phyloP scores from a whole-genome alignment of 2,113 vertebrate species.

The Cyrtonyx montezumae region DNA sequence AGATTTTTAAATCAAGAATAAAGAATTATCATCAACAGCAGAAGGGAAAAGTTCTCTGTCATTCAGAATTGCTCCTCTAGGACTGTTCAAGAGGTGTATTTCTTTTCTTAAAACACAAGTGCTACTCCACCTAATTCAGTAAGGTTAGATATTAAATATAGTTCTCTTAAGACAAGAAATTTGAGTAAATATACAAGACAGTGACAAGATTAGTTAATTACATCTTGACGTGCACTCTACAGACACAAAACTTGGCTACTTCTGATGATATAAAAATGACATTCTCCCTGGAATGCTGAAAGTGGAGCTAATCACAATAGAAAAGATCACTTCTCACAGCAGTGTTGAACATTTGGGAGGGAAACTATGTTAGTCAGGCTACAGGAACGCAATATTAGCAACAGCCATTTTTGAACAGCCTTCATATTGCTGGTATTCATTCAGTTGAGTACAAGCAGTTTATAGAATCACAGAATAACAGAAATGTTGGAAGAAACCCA shows the following conservation, averaged over 20 bases:
- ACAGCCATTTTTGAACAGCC: not conserved
- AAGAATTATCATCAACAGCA: not conserved
- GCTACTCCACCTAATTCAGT: not conserved
- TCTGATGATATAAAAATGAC: not conserved
- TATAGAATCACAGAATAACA: not conserved
- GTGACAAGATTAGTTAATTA: not conserved
- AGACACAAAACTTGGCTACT: not conserved
- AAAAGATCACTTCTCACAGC: not conserved
- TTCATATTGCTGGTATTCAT: not conserved
- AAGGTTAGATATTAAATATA: not conserved
- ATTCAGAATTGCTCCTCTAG: not conserved
- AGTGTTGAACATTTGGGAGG: not conserved
- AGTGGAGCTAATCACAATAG: not conserved
- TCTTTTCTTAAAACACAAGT: not conserved
- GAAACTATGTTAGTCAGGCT: not conserved
- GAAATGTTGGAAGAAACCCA: not conserved
- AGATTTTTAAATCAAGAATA: not conserved
- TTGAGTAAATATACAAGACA: not conserved
- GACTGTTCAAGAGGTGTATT: not conserved
- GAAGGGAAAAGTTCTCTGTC: not conserved
- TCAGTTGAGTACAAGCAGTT: not conserved
- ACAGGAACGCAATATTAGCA: not conserved
- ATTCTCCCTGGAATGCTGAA: not conserved
- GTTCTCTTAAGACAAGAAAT: not conserved
- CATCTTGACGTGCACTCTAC: not conserved